phyloP scores from a whole-genome alignment of 2,888 invertebrate species.

The Leptinotarsa peninsularis region DNA sequence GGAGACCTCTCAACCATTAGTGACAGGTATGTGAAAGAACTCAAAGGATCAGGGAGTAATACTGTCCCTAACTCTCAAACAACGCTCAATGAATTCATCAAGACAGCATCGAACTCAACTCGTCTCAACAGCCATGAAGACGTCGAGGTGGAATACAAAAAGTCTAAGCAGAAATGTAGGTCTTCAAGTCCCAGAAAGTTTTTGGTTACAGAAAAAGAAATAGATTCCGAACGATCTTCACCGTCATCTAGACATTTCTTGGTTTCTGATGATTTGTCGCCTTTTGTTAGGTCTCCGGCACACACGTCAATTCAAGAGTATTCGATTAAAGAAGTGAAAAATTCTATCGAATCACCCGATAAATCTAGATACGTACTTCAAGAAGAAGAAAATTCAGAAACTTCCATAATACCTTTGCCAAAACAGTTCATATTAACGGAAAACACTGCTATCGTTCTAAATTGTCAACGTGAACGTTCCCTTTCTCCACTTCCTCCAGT shows the following conservation, averaged over 20 bases:
- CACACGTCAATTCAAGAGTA: conserved; percentile 51
- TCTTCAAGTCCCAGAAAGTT: conserved; percentile 50
- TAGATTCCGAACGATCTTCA: conserved; percentile 24
- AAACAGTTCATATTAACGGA: conserved; percentile 51
- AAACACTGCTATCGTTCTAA: conserved; percentile 30
- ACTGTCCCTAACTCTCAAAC: conserved; percentile 29
- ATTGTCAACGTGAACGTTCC: conserved; percentile 49
- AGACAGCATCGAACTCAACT: background rate
- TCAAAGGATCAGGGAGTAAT: conserved; percentile 28
- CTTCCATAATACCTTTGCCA: conserved; percentile 48
- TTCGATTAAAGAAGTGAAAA: conserved; percentile 45
- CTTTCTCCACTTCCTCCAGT: conserved; percentile 59
- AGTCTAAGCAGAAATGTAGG: conserved; percentile 41
- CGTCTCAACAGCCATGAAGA: conserved; percentile 52
- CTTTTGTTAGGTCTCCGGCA: conserved; percentile 41
- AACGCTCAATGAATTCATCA: background rate
- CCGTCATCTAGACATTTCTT: conserved; percentile 48
- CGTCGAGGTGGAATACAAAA: conserved; percentile 50
- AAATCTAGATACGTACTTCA: conserved; percentile 46
- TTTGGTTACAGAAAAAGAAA: conserved; percentile 51
- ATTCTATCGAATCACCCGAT: conserved; percentile 36
- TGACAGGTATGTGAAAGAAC: conserved; percentile 35
- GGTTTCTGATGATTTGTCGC: conserved; percentile 45
- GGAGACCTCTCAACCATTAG: conserved; percentile 38
- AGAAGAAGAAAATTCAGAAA: conserved; percentile 40